Evolutionary conservation across 2,797 vertebrate genomes (phyloP).

Genomic region (Corythornis leucogaster): DNA sequence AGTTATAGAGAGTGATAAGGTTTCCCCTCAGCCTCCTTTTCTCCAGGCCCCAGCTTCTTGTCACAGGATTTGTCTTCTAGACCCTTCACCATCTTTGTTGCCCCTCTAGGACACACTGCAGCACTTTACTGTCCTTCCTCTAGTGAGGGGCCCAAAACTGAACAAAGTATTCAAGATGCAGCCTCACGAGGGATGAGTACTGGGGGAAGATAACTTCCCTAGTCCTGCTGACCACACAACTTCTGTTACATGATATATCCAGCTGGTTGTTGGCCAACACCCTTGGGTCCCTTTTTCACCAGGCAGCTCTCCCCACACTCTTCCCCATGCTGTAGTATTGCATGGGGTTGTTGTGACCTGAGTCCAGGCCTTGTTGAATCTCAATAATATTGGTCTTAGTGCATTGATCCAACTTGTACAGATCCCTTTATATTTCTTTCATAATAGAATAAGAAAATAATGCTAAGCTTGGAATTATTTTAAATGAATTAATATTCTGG

Average conservation of each 20-base stretch:
- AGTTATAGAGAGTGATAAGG: rapidly evolving
- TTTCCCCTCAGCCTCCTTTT: not conserved
- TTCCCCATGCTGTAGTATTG: rapidly evolving
- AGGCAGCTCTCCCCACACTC: not conserved
- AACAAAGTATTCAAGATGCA: rapidly evolving
- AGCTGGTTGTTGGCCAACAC: rapidly evolving
- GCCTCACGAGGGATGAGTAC: rapidly evolving
- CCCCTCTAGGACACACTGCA: rapidly evolving
- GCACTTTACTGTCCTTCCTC: not conserved
- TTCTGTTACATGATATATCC: not conserved
- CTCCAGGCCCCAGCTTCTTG: rapidly evolving
- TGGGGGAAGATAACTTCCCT: rapidly evolving
- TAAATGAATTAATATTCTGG: not conserved
- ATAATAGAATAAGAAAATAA: not conserved
- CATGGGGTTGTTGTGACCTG: not conserved
- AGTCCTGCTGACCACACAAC: not conserved
- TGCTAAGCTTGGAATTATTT: not conserved
- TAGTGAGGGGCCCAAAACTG: not conserved
- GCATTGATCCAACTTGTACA: rapidly evolving
- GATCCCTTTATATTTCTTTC: not conserved
- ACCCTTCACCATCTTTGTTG: not conserved
- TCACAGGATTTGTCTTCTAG: rapidly evolving
- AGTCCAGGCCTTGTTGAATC: not conserved
- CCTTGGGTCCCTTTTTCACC: rapidly evolving
- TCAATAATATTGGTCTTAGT: rapidly evolving